Conservation (phyloP, 2,888 invertebrate species). For the Orgyia antiqua region DNA sequence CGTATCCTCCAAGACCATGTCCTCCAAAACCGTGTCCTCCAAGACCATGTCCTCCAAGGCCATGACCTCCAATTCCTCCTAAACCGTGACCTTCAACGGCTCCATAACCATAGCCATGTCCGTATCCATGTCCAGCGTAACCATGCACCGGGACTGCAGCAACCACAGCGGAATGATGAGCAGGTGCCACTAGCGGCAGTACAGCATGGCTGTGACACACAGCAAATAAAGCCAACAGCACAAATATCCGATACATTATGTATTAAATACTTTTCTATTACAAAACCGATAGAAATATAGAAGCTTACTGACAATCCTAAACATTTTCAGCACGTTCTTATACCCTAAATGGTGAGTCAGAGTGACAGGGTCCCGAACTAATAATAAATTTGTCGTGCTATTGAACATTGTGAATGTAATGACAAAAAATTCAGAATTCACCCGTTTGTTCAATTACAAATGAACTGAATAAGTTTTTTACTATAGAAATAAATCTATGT, state of each 20-base stretch:
- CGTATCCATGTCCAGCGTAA: slow-evolving; percentile 23
- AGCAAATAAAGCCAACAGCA: slow-evolving; percentile 40
- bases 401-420: slow-evolving; percentile 44
- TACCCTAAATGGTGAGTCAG: slow-evolving; percentile 46
- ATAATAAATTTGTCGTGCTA: slow-evolving; percentile 53
- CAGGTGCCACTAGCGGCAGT: slow-evolving; percentile 38
- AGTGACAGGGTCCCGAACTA: slow-evolving; percentile 52
- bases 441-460: slow-evolving; percentile 33
- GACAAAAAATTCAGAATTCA: slow-evolving; percentile 43
- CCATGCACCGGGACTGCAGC: slow-evolving; percentile 29
- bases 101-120: slow-evolving; percentile 3
- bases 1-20: slow-evolving; percentile 4
- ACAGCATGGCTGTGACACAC: slow-evolving; percentile 47
- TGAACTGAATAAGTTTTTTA: slow-evolving; percentile 25
- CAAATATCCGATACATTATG: slow-evolving; percentile 43
- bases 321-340: slow-evolving; percentile 44
- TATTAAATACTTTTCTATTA: slow-evolving; percentile 9
- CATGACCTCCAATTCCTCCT: slow-evolving; percentile 13
- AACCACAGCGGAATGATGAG: slow-evolving; percentile 40
- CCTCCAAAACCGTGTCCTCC: slow-evolving; percentile 20
- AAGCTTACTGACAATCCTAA: slow-evolving; percentile 35
- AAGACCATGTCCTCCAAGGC: slow-evolving; percentile 10
- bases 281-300: slow-evolving; percentile 19
- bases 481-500: slow-evolving; percentile 23
- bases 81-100: slow-evolving; percentile 4